A percentile compares a stretch with the other conserved stretches of the same genome.
These are phyloP conservation scores for Strix uralensis DNA, from an alignment of 2,113 vertebrate genomes.

Conservation along the genomic window DNA sequence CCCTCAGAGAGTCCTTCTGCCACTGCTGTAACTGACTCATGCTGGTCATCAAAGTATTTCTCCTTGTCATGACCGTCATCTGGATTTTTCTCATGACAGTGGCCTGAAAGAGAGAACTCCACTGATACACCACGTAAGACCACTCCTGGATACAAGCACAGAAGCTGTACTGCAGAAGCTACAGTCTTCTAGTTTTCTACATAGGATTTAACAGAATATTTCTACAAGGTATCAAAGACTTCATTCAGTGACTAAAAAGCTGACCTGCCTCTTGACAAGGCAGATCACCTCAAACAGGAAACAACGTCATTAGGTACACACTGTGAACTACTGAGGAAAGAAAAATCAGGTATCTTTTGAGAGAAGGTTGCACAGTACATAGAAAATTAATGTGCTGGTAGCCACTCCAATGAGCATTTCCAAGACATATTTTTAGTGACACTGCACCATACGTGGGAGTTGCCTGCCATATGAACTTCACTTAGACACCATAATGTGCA, in stretches of 20 bases:
- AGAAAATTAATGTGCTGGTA: not conserved
- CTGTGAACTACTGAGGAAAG: not conserved
- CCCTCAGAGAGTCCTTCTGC: conserved; percentile 49
- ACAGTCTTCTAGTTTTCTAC: not conserved
- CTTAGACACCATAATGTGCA: not conserved
- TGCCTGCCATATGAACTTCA: not conserved
- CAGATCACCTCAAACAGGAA: not conserved
- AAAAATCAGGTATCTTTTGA: not conserved
- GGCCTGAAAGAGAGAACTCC: conserved; percentile 67
- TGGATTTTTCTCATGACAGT: conserved; percentile 71
- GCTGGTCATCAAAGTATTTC: conserved; percentile 70
- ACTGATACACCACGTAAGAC: not conserved
- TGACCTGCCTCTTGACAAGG: not conserved
- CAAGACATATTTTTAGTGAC: not conserved
- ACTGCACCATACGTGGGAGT: not conserved
- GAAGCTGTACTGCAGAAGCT: not conserved
- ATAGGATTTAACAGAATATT: not conserved
- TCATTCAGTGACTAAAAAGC: not conserved
- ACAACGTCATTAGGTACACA: not conserved
- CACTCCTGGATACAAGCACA: not conserved
- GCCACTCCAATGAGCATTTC: not conserved
- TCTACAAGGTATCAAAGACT: not conserved
- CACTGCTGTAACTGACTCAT: conserved; percentile 34
- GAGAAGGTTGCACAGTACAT: not conserved
- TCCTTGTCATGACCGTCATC: conserved; percentile 65